A percentile compares a stretch with the other conserved stretches of the same genome.
Evolutionary conservation across 2,113 vertebrate genomes (phyloP).

Genomic region (Lates calcarifer): DNA sequence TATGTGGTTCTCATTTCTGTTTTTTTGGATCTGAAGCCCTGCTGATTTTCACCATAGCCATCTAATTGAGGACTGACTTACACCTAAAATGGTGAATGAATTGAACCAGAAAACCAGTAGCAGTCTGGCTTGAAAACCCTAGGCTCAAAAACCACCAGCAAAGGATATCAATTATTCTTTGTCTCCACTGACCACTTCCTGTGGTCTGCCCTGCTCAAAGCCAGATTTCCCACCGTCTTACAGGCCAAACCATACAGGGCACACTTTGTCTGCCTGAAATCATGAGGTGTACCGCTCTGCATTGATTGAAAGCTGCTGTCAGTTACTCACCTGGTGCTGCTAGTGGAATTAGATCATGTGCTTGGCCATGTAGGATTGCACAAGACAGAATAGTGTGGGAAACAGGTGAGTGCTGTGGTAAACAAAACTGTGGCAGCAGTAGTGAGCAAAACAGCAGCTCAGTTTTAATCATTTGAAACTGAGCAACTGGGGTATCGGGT

Average conservation of each 20-base stretch:
- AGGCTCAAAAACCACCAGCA: neutral
- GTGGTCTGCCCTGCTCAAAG: constrained; percentile 13
- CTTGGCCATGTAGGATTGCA: neutral
- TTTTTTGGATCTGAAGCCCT: neutral
- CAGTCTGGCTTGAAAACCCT: neutral
- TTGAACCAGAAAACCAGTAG: constrained; percentile 10
- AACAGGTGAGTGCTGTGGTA: neutral
- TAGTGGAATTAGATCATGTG: neutral
- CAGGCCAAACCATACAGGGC: neutral
- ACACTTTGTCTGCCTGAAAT: neutral
- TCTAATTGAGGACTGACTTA: constrained; percentile 3
- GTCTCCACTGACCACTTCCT: constrained; percentile 1
- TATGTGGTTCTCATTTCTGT: neutral
- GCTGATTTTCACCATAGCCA: neutral
- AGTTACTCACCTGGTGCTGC: neutral
- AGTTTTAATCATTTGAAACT: neutral
- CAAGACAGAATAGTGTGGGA: neutral
- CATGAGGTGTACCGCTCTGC: neutral
- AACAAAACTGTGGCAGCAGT: neutral
- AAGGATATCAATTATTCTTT: constrained; percentile 16
- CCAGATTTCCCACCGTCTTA: constrained; percentile 14
- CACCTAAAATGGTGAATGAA: neutral
- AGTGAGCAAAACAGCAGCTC: neutral
- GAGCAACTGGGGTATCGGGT: neutral
- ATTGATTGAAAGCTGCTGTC: neutral